These are phyloP conservation scores for Lagorchestes hirsutus DNA, from an alignment of 2,797 vertebrate species.

Conservation along the genomic window DNA sequence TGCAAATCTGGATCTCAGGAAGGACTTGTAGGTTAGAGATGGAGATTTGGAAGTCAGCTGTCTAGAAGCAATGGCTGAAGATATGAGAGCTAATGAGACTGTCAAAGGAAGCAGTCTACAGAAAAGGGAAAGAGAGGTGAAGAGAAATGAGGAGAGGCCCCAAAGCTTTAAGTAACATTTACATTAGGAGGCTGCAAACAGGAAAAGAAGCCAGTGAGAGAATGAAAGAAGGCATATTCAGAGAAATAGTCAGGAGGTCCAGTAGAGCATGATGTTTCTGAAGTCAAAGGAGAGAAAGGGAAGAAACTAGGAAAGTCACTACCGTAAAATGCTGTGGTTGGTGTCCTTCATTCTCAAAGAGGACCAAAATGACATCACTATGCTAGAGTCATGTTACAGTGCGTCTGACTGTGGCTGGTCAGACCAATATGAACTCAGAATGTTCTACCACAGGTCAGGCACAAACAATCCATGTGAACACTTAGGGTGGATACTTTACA, in stretches of 20 bases:
- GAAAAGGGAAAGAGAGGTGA: background rate
- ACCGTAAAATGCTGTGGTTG: background rate
- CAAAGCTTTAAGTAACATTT: background rate
- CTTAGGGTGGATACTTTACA: too few species aligned
- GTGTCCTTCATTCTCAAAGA: too few species aligned
- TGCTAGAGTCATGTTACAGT: too few species aligned
- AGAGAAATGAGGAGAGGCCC: background rate
- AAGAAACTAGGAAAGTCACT: background rate
- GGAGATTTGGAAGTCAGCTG: background rate
- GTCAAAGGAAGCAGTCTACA: background rate
- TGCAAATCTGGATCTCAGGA: background rate
- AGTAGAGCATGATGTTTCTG: background rate
- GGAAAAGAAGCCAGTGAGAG: background rate
- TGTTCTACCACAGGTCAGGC: too few species aligned
- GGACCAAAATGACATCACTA: too few species aligned
- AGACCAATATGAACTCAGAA: too few species aligned
- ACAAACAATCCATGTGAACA: too few species aligned
- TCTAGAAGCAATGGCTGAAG: background rate
- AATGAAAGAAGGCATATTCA: background rate
- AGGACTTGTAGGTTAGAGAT: background rate
- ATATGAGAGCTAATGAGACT: background rate
- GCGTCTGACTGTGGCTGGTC: too few species aligned
- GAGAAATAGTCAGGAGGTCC: background rate
- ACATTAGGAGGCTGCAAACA: background rate
- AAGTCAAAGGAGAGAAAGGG: background rate